These are phyloP conservation scores for Otis tarda DNA, from an alignment of 2,113 vertebrate species.

Conservation along the genomic window DNA sequence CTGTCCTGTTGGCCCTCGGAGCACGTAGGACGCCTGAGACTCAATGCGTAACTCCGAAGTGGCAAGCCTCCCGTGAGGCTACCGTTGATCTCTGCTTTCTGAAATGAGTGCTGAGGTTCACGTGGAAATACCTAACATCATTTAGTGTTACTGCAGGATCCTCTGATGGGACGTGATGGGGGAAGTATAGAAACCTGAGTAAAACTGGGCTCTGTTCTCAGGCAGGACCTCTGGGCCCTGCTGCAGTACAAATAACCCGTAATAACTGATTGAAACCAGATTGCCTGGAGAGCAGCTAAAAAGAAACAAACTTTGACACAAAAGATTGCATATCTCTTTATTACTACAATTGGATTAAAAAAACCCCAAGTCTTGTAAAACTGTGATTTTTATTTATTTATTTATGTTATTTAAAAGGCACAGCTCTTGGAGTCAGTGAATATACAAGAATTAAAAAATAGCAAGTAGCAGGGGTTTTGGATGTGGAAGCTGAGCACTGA, in stretches of 20 bases:
- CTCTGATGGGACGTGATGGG: neutral
- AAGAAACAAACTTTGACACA: neutral
- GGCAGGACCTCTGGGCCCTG: neutral
- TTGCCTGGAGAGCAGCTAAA: neutral
- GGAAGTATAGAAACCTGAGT: neutral
- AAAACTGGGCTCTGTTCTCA: neutral
- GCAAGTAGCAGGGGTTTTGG: neutral
- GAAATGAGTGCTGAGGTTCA: neutral
- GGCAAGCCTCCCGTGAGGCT: neutral
- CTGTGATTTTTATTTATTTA: neutral
- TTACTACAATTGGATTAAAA: neutral
- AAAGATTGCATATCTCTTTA: neutral
- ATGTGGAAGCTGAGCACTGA: neutral
- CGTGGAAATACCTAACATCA: neutral
- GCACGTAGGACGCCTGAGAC: neutral
- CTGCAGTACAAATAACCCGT: neutral
- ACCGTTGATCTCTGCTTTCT: neutral
- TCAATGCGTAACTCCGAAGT: fast-evolving
- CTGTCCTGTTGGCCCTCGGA: neutral
- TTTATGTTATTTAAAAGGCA: neutral
- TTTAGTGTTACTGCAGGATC: neutral
- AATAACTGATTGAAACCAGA: neutral
- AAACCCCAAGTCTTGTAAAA: neutral
- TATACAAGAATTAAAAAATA: neutral
- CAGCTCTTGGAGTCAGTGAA: neutral